phyloP scores from a whole-genome alignment of 2,113 vertebrate species.

The Nothocercus julius region DNA sequence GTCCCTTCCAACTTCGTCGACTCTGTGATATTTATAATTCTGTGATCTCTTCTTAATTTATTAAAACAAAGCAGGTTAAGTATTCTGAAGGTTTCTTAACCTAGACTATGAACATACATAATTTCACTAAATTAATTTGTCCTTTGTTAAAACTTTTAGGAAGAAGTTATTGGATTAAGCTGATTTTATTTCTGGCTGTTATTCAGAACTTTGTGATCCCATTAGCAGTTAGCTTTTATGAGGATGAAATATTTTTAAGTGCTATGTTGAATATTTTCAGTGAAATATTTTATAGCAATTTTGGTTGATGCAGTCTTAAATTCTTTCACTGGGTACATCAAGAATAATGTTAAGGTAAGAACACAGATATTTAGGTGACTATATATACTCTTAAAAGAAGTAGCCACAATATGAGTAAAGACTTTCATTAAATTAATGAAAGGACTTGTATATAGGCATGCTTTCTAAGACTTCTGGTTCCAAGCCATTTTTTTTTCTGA shows the following conservation, averaged over 20 bases:
- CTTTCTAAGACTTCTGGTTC: not conserved
- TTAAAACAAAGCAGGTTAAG: conserved; percentile 16
- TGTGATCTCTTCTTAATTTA: conserved; percentile 40
- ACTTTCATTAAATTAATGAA: not conserved
- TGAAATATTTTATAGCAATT: conserved; percentile 11
- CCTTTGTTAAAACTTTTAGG: conserved; percentile 69
- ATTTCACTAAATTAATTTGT: conserved; percentile 64
- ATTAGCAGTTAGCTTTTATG: conserved; percentile 47
- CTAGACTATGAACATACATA: conserved; percentile 20
- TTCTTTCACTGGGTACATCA: conserved; percentile 3
- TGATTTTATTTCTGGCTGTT: conserved; percentile 62
- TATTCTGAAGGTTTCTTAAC: conserved; percentile 1
- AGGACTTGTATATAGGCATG: not conserved
- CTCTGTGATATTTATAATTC: not conserved
- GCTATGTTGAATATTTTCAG: conserved; percentile 23
- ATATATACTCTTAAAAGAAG: not conserved
- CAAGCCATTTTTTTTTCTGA: conserved; percentile 10
- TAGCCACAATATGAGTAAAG: not conserved
- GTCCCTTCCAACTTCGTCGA: not conserved
- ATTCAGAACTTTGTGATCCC: conserved; percentile 57
- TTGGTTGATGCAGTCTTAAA: conserved; percentile 19
- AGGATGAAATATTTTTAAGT: conserved; percentile 30
- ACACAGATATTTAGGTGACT: not conserved
- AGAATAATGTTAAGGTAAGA: conserved; percentile 2
- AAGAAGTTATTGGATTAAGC: conserved; percentile 69